These are phyloP conservation scores for Lottia scabra DNA, from an alignment of 2,888 invertebrate species.

Conservation along the genomic window DNA sequence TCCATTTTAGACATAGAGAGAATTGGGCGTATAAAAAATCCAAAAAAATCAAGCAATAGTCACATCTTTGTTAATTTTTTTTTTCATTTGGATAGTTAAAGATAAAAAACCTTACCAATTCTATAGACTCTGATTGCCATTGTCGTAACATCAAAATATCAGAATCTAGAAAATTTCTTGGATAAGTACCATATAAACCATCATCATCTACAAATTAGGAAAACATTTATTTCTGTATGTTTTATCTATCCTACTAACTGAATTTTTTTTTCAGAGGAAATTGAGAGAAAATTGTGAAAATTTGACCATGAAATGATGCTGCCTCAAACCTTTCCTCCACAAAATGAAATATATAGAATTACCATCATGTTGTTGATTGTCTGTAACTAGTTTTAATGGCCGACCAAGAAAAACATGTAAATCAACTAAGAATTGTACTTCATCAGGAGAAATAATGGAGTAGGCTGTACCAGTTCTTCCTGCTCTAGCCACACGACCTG, in stretches of 20 bases:
- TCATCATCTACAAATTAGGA: constrained; percentile 64
- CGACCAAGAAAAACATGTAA: constrained; percentile 92
- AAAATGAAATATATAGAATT: not conserved
- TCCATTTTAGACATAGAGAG: too few species aligned
- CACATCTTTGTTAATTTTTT: not conserved
- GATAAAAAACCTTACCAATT: constrained; percentile 47
- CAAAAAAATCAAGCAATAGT: not conserved
- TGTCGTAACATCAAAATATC: constrained; percentile 81
- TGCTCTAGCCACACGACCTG: constrained; percentile 90
- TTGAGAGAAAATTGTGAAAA: too few species aligned
- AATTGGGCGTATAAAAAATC: too few species aligned
- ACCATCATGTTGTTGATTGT: constrained; percentile 34
- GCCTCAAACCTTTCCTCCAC: too few species aligned
- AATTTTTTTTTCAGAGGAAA: too few species aligned
- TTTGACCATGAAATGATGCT: too few species aligned
- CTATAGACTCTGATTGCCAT: constrained; percentile 78
- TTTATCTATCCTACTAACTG: too few species aligned
- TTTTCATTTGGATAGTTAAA: constrained; percentile 15
- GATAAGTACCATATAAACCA: constrained; percentile 83
- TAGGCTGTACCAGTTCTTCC: constrained; percentile 92
- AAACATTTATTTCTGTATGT: too few species aligned
- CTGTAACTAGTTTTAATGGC: constrained; percentile 73
- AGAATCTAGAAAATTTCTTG: constrained; percentile 85
- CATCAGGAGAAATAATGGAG: constrained; percentile 90
- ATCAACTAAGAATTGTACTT: constrained; percentile 92